Conservation (phyloP, 2,113 vertebrate genomes). For the Raphicerus campestris region DNA sequence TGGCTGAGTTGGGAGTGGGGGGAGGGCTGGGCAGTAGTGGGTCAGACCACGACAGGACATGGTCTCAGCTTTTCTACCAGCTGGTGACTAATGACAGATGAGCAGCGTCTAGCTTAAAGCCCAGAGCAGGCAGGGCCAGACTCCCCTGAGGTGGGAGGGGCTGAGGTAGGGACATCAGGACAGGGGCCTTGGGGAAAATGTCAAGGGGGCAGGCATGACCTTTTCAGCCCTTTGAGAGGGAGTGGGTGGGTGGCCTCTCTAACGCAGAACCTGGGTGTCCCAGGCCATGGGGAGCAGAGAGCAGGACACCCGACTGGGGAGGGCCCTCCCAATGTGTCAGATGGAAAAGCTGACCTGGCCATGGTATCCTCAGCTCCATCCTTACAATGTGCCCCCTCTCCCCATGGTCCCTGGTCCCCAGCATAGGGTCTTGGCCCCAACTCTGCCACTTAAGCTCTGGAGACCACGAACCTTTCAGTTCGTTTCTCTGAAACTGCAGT, state of each 20-base stretch:
- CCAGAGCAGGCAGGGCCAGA: not conserved
- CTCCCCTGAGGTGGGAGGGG: not conserved
- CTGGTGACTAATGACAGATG: constrained; percentile 53
- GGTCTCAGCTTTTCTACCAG: not conserved
- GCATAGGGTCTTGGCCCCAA: not conserved
- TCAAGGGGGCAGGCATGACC: not conserved
- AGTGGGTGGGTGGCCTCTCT: not conserved
- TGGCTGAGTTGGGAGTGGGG: not conserved
- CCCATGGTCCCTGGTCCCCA: not conserved
- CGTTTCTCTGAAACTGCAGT: not conserved
- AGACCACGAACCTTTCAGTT: not conserved
- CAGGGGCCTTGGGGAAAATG: not conserved
- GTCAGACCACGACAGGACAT: not conserved
- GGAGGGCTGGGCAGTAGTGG: not conserved
- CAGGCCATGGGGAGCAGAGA: not conserved
- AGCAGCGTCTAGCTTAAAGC: constrained; percentile 23
- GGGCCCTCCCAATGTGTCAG: not conserved
- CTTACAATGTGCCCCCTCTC: too few species aligned
- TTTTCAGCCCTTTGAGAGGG: not conserved
- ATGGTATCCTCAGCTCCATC: not conserved
- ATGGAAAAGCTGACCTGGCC: not conserved
- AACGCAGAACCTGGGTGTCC: not conserved
- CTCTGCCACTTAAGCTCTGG: not conserved
- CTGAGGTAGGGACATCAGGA: not conserved
- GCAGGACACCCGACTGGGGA: not conserved